Evolutionary conservation across 2,888 invertebrate genomes (phyloP).

Genomic region (Eueremaeus valkanovi): DNA sequence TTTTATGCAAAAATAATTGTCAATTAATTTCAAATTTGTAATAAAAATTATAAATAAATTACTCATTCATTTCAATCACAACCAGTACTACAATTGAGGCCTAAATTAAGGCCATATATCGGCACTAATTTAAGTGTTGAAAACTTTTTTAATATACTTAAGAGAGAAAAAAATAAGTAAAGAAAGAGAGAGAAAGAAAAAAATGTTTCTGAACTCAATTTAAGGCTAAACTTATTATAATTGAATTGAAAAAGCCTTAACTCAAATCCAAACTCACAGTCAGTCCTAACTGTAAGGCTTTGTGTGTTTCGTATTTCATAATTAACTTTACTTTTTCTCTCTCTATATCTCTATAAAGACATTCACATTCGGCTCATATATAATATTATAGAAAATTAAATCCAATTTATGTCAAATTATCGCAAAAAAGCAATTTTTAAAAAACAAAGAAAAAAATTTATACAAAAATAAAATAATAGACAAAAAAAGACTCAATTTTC

Average conservation of each 20-base stretch:
- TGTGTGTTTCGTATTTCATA: neutral
- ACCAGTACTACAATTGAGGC: neutral
- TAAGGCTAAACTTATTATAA: neutral
- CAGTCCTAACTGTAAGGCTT: no score
- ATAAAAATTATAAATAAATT: neutral
- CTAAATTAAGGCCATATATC: neutral
- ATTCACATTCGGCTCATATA: no score
- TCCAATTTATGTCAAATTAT: neutral
- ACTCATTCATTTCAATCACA: neutral
- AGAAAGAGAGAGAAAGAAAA: neutral
- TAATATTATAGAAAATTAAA: no score
- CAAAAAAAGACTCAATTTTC: no score
- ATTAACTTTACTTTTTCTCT: neutral
- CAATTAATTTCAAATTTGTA: neutral
- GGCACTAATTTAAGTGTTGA: neutral
- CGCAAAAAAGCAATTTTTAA: no score
- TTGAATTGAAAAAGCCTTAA: neutral
- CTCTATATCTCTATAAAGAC: no score
- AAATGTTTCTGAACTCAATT: neutral
- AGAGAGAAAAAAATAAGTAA: no score
- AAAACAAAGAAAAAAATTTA: no score
- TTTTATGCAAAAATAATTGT: neutral
- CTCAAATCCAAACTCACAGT: neutral
- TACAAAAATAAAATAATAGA: no score
- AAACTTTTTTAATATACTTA: neutral